phyloP scores from a whole-genome alignment of 2,888 invertebrate species.

The Caenorhabditis sp. region DNA sequence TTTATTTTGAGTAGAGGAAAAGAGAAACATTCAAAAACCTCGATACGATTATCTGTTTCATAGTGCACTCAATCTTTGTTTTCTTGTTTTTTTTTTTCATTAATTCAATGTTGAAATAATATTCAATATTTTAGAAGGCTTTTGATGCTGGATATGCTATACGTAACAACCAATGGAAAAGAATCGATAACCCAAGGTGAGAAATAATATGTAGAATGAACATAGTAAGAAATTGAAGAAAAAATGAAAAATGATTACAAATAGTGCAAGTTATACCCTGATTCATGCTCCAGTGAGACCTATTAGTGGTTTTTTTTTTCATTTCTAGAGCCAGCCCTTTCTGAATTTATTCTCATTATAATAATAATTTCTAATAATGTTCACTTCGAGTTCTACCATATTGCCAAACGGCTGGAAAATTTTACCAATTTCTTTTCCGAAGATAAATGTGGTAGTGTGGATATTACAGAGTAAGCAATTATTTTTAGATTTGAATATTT shows the following conservation, averaged over 20 bases:
- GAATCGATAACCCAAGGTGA: neutral
- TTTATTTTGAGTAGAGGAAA: too few species aligned
- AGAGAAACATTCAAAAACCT: too few species aligned
- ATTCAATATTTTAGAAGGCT: neutral
- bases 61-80: neutral
- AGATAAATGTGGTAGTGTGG: too few species aligned
- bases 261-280: neutral
- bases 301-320: neutral
- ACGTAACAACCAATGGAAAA: conserved; percentile 1
- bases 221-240: neutral
- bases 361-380: neutral
- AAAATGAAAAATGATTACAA: neutral
- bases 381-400: neutral
- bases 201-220: neutral
- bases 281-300: neutral
- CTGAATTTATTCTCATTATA: neutral
- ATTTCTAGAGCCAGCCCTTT: neutral
- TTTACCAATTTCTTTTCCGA: too few species aligned
- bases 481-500: too few species aligned
- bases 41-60: neutral
- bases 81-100: neutral
- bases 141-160: conserved; percentile 9
- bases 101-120: neutral
- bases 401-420: neutral
- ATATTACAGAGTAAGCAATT: too few species aligned